Evolutionary conservation across 2,888 invertebrate species (phyloP), one percentile per base, ranked within the genome.

Genomic region (Erynnis tages): DNA sequence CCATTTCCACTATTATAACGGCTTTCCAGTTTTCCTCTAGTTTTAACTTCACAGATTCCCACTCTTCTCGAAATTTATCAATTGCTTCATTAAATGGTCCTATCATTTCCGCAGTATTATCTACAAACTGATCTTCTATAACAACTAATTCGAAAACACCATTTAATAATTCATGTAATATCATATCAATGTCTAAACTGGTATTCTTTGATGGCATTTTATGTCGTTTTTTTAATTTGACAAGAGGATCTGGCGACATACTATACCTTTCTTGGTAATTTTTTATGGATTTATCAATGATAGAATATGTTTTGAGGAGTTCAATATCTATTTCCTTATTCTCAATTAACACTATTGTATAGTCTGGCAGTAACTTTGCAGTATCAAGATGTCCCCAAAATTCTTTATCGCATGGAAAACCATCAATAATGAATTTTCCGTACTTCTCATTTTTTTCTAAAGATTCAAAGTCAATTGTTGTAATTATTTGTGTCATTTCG

Each of bases 401-500:
- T 55, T 90, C 84, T 8, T 82, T 55, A 58, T 91, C 82, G 14
- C 87, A 67, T 16, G 90, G 84, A 71, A 93, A 90, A 0, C 90
- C 92, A 65, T 93, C 93, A 46, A 93, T 76, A 56, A 93, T 88
- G 86, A 91, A 93, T 60, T 91, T 91, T 13, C 90, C 89, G 66
- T 86, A 87, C 21, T 54, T 60, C 37, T 69, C 55, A 19, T 76
- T 66, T 48, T 66, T 48, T 61, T 72, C 58, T 59, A 70, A 57
- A 54, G 70, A 64, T 55, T 76, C 60, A 17, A 66, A 63, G 61
- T 91, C 91, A 86, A 70, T 32, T 61, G 59, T 58, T 65, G 68
- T 10, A 43, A 92, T 73, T 5, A 71, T 61, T 27, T 66, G 75
- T 5, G 66, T 61, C 13, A 92, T 66, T 67, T 85, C 79, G 54